Percentiles rank a stretch among this genome's conserved stretches.
Conservation (phyloP, 2,888 invertebrate genomes). For the Erebia epiphron region DNA sequence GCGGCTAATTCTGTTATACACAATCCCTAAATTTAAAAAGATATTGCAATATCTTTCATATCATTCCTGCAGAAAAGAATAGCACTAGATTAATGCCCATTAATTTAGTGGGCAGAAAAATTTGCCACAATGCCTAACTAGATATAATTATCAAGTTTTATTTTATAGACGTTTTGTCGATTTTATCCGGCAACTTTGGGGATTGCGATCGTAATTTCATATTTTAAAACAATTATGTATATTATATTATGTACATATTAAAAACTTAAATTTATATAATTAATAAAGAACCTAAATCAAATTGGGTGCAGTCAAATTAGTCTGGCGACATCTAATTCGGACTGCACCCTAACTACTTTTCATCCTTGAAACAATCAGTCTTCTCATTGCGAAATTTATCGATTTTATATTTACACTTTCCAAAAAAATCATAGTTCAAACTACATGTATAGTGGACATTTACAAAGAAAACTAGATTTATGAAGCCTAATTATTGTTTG, state of each 20-base stretch:
- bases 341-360: conserved; percentile 54
- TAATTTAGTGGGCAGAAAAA: no score
- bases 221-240: conserved; percentile 13
- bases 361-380: conserved; percentile 79
- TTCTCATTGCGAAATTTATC: conserved; percentile 81
- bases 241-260: conserved; percentile 41
- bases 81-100: no score
- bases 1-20: not conserved
- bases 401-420: conserved; percentile 64
- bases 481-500: not conserved
- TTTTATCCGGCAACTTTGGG: conserved; percentile 33
- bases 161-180: conserved; percentile 33
- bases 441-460: conserved; percentile 43
- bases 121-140: conserved; percentile 22
- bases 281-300: conserved; percentile 70
- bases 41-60: no score
- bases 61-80: no score
- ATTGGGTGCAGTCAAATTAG: not conserved
- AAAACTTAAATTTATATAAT: conserved; percentile 70
- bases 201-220: conserved; percentile 29
- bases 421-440: conserved; percentile 36
- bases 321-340: not conserved
- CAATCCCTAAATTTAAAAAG: no score
- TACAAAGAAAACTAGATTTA: conserved; percentile 45
- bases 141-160: conserved; percentile 29